Percentiles rank a stretch among this genome's conserved stretches.
Conservation (phyloP, 2,113 vertebrate species). For the Leptobrachium ailaonicum region DNA sequence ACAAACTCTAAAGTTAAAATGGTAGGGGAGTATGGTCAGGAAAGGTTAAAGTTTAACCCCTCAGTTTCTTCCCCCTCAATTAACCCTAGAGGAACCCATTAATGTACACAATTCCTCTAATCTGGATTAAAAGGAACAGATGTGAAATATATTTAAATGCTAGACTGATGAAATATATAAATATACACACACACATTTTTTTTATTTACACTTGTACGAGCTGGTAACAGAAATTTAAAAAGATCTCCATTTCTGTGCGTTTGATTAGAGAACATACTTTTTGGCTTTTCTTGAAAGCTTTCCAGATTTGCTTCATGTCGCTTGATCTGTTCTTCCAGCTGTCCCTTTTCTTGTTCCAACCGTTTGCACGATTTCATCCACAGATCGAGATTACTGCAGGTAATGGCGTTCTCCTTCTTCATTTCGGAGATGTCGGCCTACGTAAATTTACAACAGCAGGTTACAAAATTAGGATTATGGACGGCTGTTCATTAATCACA, state of each 20-base stretch:
- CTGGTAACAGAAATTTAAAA: not conserved
- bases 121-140: too few relatives aligned
- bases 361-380: constrained; percentile 83
- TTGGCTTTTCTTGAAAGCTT: constrained; percentile 50
- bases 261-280: constrained; percentile 34
- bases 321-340: constrained; percentile 62
- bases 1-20: too few relatives aligned
- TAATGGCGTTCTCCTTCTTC: constrained; percentile 72
- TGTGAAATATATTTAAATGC: too few relatives aligned
- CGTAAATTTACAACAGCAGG: not conserved
- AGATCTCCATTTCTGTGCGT: not conserved
- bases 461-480: not conserved
- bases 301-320: constrained; percentile 49
- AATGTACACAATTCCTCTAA: too few relatives aligned
- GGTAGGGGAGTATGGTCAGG: too few relatives aligned
- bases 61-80: too few relatives aligned
- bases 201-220: not conserved
- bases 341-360: constrained; percentile 79
- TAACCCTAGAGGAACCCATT: too few relatives aligned
- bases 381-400: constrained; percentile 69
- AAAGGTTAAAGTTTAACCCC: too few relatives aligned
- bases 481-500: not conserved
- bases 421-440: constrained; percentile 54
- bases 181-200: not conserved
- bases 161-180: too few relatives aligned